Base-by-base conservation (phyloP, 1,140 invertebrate genomes). In the Diorhabda elongata region DNA sequence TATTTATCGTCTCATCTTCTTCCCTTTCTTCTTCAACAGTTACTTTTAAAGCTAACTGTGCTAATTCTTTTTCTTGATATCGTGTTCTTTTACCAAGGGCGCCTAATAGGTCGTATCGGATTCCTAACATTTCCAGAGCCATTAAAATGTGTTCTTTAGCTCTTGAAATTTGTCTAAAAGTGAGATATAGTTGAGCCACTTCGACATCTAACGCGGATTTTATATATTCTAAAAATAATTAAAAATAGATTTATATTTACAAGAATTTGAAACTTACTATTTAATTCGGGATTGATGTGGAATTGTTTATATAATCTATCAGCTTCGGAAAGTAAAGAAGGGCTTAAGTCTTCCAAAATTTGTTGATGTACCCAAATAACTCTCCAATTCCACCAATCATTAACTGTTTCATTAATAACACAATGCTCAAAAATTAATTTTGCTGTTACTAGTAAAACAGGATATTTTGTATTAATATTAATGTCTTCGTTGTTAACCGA, bases 71-170 rank as follows among this genome's bases (percentile, higher is more conserved):
- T 74, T 90, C 83, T 81, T 99, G 96, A 81, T 88, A 96, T 77
- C 90, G 91, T 11, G 96, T 98, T 69, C 96, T 85, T 81, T 94
- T 95, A 5, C 96, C 96, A 61, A 98, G 80, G 9, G 89, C 84
- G 71, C 93, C 92, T 87, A 79, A 43, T 73, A 83, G 81, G 74
- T 90, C 83, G 43, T 95, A 81, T 60, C 87, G 85, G 60, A 96
- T 78, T 58, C 88, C 85, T 43, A 90, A 81, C 42, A 87, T 72
- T 11, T 86, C 79, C 74, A 85, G 84, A 1, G 91, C 89, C 67
- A 82, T 81, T 41, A 87, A 81, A 7, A 96, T 83, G 78, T 89
- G 86, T 67, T 89, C 84, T 68, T 90, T 87, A 26, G 89, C 87
- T 75, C 87, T 86, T 60, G 86, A 84, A 11, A 92, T 84, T 75